phyloP scores from a whole-genome alignment of 2,888 invertebrate genomes.

The Erannis defoliaria region DNA sequence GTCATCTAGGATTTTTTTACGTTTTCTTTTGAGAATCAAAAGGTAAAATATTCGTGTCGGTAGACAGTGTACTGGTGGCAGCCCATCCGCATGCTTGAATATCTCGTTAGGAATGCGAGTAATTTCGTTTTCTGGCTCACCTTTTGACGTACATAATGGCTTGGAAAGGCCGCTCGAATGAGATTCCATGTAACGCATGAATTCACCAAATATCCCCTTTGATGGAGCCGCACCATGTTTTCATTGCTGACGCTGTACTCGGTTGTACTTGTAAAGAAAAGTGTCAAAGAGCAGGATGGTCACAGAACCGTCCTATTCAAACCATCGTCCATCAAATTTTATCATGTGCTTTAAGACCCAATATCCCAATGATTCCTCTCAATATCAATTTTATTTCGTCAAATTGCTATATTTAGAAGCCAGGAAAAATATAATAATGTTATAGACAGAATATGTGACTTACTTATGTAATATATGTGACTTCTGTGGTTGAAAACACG shows the following conservation, averaged over 20 bases:
- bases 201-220: slow-evolving; percentile 47
- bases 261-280: background rate
- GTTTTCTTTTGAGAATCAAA: too few relatives aligned
- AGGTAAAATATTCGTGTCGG: background rate
- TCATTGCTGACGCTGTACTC: slow-evolving; percentile 22
- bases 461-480: too few relatives aligned
- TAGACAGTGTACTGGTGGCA: background rate
- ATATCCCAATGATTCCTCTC: too few relatives aligned
- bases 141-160: slow-evolving; percentile 47
- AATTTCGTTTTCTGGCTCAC: slow-evolving; percentile 44
- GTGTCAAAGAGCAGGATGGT: background rate
- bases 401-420: too few relatives aligned
- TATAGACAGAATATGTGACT: too few relatives aligned
- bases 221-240: slow-evolving; percentile 37
- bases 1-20: too few relatives aligned
- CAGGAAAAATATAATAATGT: too few relatives aligned
- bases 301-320: too few relatives aligned
- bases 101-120: slow-evolving; percentile 43
- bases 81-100: slow-evolving; percentile 37
- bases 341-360: too few relatives aligned
- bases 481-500: too few relatives aligned
- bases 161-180: slow-evolving; percentile 36
- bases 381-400: too few relatives aligned
- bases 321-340: too few relatives aligned
- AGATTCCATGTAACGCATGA: slow-evolving; percentile 45